phyloP scores from a whole-genome alignment of 2,888 invertebrate species.

The Catocala fraxini region DNA sequence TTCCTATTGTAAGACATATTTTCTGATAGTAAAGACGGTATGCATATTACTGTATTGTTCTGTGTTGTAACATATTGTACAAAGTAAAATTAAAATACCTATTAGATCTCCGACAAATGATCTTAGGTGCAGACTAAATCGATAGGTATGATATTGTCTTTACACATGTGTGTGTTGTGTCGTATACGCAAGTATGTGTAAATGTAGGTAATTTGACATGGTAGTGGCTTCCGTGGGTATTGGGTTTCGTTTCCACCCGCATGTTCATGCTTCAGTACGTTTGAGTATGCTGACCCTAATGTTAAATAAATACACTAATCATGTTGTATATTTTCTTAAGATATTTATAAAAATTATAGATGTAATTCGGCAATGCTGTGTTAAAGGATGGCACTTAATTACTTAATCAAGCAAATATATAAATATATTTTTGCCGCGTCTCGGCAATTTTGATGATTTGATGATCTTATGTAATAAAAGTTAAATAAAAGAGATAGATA shows the following conservation, averaged over 20 bases:
- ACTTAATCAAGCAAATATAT: too few relatives aligned
- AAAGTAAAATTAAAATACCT: too few relatives aligned
- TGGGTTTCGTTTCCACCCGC: constrained; percentile 65
- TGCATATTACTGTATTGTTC: constrained; percentile 17
- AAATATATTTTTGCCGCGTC: too few relatives aligned
- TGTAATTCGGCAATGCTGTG: too few relatives aligned
- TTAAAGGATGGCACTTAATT: too few relatives aligned
- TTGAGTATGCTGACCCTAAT: constrained; percentile 38
- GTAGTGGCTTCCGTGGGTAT: constrained; percentile 76
- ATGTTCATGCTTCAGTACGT: constrained; percentile 62
- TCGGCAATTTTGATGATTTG: too few relatives aligned
- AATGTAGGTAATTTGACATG: constrained; percentile 43
- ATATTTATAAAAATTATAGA: not conserved
- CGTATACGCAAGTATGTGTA: constrained; percentile 16
- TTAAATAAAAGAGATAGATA: too few relatives aligned
- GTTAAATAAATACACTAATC: not conserved
- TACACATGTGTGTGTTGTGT: not conserved
- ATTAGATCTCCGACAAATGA: constrained; percentile 28
- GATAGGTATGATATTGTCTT: constrained; percentile 9
- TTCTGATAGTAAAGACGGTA: too few relatives aligned
- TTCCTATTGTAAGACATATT: too few relatives aligned
- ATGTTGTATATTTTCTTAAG: too few relatives aligned
- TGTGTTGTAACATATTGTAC: too few relatives aligned
- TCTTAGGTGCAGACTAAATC: constrained; percentile 33
- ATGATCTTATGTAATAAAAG: too few relatives aligned